Percentiles rank a stretch among this genome's conserved stretches.
These are phyloP conservation scores for Nyctereutes procyonoides DNA, from an alignment of 2,113 vertebrate species.

Conservation along the genomic window DNA sequence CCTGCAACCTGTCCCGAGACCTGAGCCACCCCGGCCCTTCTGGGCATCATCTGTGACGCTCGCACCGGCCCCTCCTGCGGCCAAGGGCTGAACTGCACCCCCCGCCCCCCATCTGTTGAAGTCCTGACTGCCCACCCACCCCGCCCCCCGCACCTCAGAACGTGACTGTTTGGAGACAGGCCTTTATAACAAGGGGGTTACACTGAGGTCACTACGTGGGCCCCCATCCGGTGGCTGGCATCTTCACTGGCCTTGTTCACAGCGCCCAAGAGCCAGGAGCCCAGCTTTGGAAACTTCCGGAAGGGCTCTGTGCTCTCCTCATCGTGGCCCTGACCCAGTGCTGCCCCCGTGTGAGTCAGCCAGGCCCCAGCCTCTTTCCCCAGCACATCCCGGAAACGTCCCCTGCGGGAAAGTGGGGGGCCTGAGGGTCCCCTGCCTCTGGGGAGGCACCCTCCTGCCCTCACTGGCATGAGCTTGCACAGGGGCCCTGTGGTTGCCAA, in stretches of 20 bases:
- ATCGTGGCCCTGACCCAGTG: neutral
- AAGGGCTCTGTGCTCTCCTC: neutral
- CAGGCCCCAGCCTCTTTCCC: neutral
- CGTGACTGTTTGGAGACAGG: neutral
- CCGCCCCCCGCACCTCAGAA: neutral
- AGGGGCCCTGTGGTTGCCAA: accelerated
- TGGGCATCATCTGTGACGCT: neutral
- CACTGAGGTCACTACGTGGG: neutral
- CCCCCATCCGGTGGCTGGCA: neutral
- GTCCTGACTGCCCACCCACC: no score
- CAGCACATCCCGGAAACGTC: neutral
- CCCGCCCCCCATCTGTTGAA: no score
- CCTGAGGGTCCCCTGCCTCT: neutral
- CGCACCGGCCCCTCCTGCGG: neutral
- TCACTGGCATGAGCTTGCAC: accelerated
- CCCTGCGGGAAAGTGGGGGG: neutral
- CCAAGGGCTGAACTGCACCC: neutral
- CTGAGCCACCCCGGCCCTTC: accelerated
- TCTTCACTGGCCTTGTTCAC: neutral
- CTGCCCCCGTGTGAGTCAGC: neutral
- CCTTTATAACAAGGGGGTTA: neutral
- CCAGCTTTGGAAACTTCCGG: neutral
- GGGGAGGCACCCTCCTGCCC: neutral
- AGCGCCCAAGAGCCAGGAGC: neutral
- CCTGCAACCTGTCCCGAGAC: accelerated